Evolutionary conservation across 2,888 invertebrate genomes (phyloP).

Genomic region (Volucella inflata): DNA sequence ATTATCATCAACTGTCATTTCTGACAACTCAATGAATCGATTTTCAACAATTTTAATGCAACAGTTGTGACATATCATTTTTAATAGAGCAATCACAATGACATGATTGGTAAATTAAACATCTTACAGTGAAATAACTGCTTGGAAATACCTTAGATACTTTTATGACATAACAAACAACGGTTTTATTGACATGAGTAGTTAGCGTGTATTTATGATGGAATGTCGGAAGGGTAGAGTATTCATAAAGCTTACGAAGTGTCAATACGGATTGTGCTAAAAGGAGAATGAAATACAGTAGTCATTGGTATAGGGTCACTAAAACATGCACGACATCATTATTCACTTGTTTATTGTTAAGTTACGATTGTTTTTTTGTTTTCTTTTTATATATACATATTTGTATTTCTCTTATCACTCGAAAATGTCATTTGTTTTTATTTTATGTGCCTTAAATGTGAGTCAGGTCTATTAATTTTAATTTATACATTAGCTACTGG

Average conservation of each 20-base stretch:
- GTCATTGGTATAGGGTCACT: not conserved
- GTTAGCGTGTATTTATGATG: conserved; percentile 25
- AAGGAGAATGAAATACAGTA: not conserved
- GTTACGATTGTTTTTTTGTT: not conserved
- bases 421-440: too few relatives aligned
- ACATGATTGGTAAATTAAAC: conserved; percentile 20
- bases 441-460: too few relatives aligned
- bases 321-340: not conserved
- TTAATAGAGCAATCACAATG: conserved; percentile 3
- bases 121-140: not conserved
- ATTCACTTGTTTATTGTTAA: conserved; percentile 2
- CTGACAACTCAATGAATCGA: not conserved
- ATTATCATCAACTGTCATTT: too few relatives aligned
- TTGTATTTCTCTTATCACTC: not conserved
- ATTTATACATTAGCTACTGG: too few relatives aligned
- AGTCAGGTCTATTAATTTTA: too few relatives aligned
- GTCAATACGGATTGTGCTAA: conserved; percentile 28
- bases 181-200: conserved; percentile 34
- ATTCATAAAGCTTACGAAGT: not conserved
- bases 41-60: not conserved
- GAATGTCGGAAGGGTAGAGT: conserved; percentile 16
- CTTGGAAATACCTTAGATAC: not conserved
- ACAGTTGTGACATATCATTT: conserved; percentile 8
- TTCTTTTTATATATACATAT: not conserved
- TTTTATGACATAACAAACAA: conserved; percentile 20